These are phyloP conservation scores for Sympetrum striolatum DNA, from an alignment of 2,888 invertebrate genomes.

Conservation along the genomic window DNA sequence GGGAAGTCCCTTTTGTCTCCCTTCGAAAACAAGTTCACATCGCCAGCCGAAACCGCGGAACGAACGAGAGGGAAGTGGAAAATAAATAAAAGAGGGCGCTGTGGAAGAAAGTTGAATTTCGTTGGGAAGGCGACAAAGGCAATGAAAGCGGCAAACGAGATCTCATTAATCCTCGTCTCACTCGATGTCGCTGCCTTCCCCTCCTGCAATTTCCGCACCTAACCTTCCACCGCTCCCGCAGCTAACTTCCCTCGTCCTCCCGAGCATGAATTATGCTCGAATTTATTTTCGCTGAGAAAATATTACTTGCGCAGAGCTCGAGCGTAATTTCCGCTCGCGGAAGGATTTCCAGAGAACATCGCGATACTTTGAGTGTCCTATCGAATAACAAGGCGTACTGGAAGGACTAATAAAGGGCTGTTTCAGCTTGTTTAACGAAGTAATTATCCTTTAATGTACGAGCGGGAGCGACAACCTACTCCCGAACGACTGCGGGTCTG, in stretches of 20 bases:
- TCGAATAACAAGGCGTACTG: no score
- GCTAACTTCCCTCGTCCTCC: conserved; percentile 15
- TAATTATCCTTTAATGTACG: no score
- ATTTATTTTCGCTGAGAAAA: no score
- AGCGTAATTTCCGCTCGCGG: no score
- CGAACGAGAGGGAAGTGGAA: not conserved
- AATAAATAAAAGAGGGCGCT: not conserved
- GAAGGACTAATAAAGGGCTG: no score
- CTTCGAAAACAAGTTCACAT: not conserved
- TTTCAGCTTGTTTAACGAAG: no score
- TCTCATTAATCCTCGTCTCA: not conserved
- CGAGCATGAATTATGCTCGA: not conserved
- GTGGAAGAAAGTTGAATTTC: not conserved
- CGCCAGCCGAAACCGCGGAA: not conserved
- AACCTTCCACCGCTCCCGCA: not conserved
- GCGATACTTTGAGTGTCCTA: no score
- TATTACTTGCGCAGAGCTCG: no score
- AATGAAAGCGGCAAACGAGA: not conserved
- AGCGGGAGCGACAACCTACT: no score
- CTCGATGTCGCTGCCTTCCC: not conserved
- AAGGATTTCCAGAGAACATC: no score
- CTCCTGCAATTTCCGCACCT: not conserved
- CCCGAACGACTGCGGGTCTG: no score
- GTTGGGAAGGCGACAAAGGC: not conserved
- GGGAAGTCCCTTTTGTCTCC: not conserved